Base-by-base conservation (phyloP, 2,797 vertebrate species). In the Dendrocincla fuliginosa region DNA sequence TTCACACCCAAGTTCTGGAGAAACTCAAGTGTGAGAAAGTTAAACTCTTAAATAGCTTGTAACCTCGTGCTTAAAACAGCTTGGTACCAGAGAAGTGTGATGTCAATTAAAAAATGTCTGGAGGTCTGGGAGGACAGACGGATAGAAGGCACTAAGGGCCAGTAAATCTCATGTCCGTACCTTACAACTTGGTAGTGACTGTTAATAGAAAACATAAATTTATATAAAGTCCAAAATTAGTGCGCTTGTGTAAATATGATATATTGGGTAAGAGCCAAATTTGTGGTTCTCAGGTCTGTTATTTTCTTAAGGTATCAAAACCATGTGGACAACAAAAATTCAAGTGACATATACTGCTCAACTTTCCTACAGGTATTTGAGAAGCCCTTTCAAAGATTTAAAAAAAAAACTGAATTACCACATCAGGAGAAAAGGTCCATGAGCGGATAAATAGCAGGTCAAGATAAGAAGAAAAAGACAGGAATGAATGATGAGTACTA, bases 11-110 rank as follows among this genome's bases (percentile, higher is more conserved):
- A 78, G 69, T 32, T 88, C 42, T 25, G 84, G n/a, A 86, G 65
- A 91, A 85, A 81, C 46, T 91, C 56, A 53, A 80, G 56, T 41
- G 61, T 93, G 82, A 94, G 57, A 81, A 94, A 94, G 61, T 64
- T 82, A 69, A 84, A 89, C 9, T 90, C 74, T 59, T 89, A 87
- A 80, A 89, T 70, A 92, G 59, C 46, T 84, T 89, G 46, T 67
- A 92, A 67, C 39, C 47, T 87, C 55, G 56, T 84, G 63, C 67
- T 89, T 84, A 67, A 81, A 93, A 89, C 52, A 87, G 52, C 42
- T 57, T 84, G 70, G 56, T 79, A 60, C 17, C 14, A 76, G n/a
- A 56, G 28, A 90, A 63, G 9, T 44, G 44, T 18, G 67, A 92
- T 55, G 47, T 70, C 82, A 89, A 55, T 50, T 47, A 39, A 78